Conservation (phyloP, 2,113 vertebrate genomes). For the Cyphomyrus plagiostoma region DNA sequence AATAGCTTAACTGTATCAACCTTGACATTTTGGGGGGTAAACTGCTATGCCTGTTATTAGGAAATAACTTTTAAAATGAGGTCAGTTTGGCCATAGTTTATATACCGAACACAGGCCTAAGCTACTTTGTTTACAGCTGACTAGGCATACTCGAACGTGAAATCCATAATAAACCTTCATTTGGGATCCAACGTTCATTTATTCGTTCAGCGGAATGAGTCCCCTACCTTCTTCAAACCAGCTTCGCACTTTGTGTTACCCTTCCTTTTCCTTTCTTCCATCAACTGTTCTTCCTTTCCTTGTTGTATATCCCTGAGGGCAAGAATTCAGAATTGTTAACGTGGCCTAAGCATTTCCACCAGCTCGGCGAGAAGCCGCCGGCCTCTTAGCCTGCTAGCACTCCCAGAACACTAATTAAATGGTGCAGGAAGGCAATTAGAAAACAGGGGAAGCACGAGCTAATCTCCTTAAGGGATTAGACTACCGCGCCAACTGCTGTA, state of each 20-base stretch:
- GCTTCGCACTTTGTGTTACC: slow-evolving; percentile 73
- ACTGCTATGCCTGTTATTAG: background rate
- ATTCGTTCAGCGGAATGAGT: background rate
- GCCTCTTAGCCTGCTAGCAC: background rate
- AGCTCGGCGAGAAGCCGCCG: background rate
- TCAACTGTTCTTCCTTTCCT: slow-evolving; percentile 86
- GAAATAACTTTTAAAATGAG: background rate
- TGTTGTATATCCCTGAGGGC: slow-evolving; percentile 71
- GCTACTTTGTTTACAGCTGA: background rate
- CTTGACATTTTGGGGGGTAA: background rate
- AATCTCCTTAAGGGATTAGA: slow-evolving; percentile 68
- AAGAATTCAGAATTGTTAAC: background rate
- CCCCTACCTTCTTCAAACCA: slow-evolving; percentile 78
- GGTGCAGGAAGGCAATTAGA: slow-evolving; percentile 39
- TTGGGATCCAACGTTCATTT: background rate
- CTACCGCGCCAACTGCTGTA: slow-evolving; percentile 29
- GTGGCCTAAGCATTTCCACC: slow-evolving; percentile 1
- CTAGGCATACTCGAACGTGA: background rate
- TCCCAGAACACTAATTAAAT: slow-evolving; percentile 12
- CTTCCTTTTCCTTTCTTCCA: slow-evolving; percentile 91
- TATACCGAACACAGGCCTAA: background rate
- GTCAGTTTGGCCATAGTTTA: background rate
- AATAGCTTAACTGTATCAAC: background rate
- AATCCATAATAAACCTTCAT: slow-evolving; percentile 7
- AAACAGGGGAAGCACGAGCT: slow-evolving; percentile 49